Conservation (phyloP, 2,113 vertebrate genomes). For the Python bivittatus region DNA sequence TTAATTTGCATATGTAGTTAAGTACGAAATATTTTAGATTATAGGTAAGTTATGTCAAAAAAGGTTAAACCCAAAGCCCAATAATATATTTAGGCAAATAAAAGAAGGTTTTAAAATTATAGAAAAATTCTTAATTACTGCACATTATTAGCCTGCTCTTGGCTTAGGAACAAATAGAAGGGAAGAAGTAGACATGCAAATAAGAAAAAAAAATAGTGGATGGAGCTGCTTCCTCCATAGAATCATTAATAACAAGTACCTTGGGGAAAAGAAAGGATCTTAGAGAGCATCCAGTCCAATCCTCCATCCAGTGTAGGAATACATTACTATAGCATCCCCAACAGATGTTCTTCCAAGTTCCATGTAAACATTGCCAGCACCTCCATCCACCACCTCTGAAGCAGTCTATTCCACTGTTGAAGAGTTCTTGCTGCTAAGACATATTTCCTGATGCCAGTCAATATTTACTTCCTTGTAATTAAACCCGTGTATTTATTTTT, state of each 20-base stretch:
- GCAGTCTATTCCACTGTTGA: not conserved
- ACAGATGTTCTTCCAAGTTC: not conserved
- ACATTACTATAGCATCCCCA: not conserved
- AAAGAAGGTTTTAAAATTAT: not conserved
- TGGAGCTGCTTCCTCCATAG: not conserved
- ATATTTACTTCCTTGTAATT: not conserved
- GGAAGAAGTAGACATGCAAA: not conserved
- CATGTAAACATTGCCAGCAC: not conserved
- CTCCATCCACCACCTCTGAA: not conserved
- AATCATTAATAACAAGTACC: not conserved
- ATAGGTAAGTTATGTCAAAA: not conserved
- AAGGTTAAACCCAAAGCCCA: not conserved
- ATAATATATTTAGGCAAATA: not conserved
- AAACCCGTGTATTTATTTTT: not conserved
- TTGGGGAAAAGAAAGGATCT: not conserved
- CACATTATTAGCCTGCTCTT: slow-evolving; percentile 50
- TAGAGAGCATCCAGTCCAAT: not conserved
- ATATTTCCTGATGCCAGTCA: too few relatives aligned
- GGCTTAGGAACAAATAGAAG: slow-evolving; percentile 1
- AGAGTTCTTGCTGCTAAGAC: not conserved
- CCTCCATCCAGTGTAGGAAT: not conserved
- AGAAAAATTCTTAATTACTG: slow-evolving; percentile 14
- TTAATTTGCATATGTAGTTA: not conserved
- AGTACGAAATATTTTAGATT: not conserved
- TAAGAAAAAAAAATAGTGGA: not conserved